Percentiles rank a stretch among this genome's conserved stretches.
phyloP scores from a whole-genome alignment of 2,797 vertebrate genomes.

The Paramormyrops hopkinsi region DNA sequence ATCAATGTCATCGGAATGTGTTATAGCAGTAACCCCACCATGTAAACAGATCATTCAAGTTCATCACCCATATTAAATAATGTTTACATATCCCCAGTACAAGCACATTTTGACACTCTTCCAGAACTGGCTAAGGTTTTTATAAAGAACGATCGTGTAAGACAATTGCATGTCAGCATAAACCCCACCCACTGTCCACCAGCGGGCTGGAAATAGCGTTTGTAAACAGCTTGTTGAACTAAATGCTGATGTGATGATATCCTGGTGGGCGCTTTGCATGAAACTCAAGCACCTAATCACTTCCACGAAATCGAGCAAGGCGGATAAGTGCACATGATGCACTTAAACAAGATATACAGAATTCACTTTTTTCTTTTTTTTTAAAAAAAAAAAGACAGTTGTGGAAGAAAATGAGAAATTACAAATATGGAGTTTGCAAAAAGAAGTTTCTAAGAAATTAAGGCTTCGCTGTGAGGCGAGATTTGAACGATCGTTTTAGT shows the following conservation, averaged over 20 bases:
- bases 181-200: background rate
- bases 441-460: background rate
- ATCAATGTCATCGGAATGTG: background rate
- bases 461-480: background rate
- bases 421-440: background rate
- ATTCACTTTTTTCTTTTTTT: background rate
- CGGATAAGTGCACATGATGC: background rate
- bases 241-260: background rate
- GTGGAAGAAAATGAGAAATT: background rate
- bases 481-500: background rate
- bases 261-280: background rate
- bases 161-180: background rate
- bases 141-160: background rate
- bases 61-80: background rate
- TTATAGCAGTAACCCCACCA: background rate
- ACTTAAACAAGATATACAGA: background rate
- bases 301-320: background rate
- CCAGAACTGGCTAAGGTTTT: background rate
- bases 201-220: background rate
- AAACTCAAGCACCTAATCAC: background rate
- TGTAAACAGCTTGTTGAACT: background rate
- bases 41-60: background rate
- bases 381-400: background rate
- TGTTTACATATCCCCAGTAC: background rate
- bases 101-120: background rate